phyloP scores from a whole-genome alignment of 2,888 invertebrate species.

The Acanthosepion lycidas region DNA sequence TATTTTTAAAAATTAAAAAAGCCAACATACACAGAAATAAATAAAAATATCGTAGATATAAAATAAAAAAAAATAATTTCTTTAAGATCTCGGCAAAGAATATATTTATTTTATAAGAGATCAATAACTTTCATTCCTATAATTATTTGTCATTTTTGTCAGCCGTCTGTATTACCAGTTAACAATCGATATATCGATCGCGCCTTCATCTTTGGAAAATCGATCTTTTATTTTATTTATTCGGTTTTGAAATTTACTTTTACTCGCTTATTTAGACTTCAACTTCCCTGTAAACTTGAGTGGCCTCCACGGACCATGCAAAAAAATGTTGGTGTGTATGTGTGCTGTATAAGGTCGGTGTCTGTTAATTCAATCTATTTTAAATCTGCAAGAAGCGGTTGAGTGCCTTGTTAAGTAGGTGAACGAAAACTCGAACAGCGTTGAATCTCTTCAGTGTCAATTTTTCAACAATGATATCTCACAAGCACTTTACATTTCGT shows the following conservation, averaged over 20 bases:
- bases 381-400: no score
- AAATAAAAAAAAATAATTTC: neutral
- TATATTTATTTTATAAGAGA: neutral
- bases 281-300: neutral
- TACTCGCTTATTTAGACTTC: neutral
- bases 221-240: neutral
- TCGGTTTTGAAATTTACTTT: neutral
- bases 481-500: neutral
- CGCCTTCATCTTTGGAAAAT: neutral
- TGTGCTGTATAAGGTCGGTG: no score
- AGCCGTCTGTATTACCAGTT: neutral
- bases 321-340: no score
- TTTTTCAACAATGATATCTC: neutral
- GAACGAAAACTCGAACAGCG: neutral
- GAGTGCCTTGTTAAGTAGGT: neutral
- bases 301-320: neutral
- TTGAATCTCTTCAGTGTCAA: neutral
- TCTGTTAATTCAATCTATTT: no score
- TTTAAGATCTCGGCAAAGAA: neutral
- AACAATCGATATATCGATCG: neutral
- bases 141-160: conserved; percentile 8
- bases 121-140: neutral
- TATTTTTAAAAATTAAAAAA: neutral
- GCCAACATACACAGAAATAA: neutral
- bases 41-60: neutral